Evolutionary conservation across 2,797 vertebrate genomes (phyloP).

Genomic region (Cuculus canorus): DNA sequence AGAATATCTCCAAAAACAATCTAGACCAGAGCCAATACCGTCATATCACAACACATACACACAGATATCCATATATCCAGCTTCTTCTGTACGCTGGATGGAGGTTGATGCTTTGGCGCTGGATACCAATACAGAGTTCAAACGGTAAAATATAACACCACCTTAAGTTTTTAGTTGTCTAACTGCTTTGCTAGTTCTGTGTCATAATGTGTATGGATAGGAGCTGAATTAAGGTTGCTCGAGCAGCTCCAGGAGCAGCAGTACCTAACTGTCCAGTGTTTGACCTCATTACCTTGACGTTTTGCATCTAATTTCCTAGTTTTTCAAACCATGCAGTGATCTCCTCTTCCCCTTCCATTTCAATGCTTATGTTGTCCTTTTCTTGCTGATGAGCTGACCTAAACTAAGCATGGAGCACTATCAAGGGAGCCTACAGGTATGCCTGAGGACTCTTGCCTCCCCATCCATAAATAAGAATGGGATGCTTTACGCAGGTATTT

Average conservation of each 20-base stretch:
- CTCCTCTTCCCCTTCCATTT: not conserved
- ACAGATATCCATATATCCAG: too few relatives aligned
- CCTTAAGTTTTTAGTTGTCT: not conserved
- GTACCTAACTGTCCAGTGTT: not conserved
- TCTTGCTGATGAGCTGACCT: not conserved
- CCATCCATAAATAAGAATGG: not conserved
- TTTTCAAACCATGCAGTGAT: not conserved
- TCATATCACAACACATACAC: fast-evolving
- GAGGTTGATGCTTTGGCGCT: not conserved
- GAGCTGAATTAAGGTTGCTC: not conserved
- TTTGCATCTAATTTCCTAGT: not conserved
- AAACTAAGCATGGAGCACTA: not conserved
- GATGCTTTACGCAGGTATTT: not conserved
- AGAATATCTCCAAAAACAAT: not conserved
- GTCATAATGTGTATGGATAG: not conserved
- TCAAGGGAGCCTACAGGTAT: not conserved
- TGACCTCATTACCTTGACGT: not conserved
- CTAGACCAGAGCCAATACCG: not conserved
- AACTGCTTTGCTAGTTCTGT: not conserved
- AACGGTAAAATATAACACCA: not conserved
- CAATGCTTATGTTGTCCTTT: not conserved
- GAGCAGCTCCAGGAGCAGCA: not conserved
- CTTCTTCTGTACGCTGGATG: not conserved
- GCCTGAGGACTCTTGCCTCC: not conserved
- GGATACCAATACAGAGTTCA: not conserved